Evolutionary conservation across 2,113 vertebrate genomes (phyloP), one percentile per base, ranked within the genome.

Genomic region (Crotalus helleri): DNA sequence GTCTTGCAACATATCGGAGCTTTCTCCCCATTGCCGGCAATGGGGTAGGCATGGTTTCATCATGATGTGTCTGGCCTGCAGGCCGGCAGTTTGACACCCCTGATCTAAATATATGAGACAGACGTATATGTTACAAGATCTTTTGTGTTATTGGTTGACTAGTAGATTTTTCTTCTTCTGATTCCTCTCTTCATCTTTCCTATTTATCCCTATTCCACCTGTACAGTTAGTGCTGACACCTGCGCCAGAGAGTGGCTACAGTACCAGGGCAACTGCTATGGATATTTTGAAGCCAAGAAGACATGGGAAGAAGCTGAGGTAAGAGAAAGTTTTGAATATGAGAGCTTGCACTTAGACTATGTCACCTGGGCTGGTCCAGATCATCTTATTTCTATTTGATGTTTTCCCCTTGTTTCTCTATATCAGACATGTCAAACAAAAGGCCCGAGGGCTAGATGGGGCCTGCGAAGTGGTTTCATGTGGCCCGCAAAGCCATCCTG

Each of bases 291-390:
- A 3, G 3, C 6, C 6, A n/a, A n/a, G 44, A 24, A 51, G 55
- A 61, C 91, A 11, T 92, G 91, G 91, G 7, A 61, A 33, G 91
- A 92, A 26, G 91, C 91, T 33, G 91, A 92, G 57, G 91, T 92
- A 92, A 92, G 85, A 92, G 9, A 1, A 44, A 4, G 2, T 3
- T 9, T 19, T 26, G 49, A 51, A 53, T 11, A n/a, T 19, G 6
- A 88, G 57, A n/a, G 19, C 21, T 89, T 44, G 33, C 15, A 8
- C 33, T 55, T 19, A 51, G 26, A 54, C 1, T 0, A 8, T 85
- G 33, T 39, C 39, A 19, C 85, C 44, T 86, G 21, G 44, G 19
- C 9, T 86, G 26, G 29, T 69, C 57, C 19, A 69, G 24, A 26
- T 13, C 61, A 69, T 69, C 11, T 69, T 69, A 3, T 69, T n/a